Evolutionary conservation across 2,888 invertebrate genomes (phyloP), one percentile per base, ranked within the genome.

Genomic region (Sphecodes monilicornis): DNA sequence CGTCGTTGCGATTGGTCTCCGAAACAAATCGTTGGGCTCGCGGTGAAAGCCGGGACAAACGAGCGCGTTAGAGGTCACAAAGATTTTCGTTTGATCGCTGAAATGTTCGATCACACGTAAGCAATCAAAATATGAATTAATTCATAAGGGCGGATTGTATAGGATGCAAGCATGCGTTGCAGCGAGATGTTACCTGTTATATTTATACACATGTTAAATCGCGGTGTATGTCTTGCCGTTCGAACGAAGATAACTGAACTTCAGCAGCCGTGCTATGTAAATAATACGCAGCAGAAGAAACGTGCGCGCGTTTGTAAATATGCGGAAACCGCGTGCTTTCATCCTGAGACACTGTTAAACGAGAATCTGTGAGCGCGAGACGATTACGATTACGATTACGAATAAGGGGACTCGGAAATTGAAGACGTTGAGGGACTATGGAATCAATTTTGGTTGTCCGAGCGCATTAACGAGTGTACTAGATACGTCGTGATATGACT

Each of bases 401-500:
- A 54, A n/a, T 54, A 64, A 66, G 29, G 70, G 39, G 66, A 81
- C 22, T 68, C 57, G 76, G 29, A 18, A 80, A 66, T 84, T 73
- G 29, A n/a, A 60, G 18, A 71, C 78, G 82, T 50, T 84, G 73
- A n/a, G 13, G 22, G 54, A 84, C 50, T 76, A 78, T 32, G 76
- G 54, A 80, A 71, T 43, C 78, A 82, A 85, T 86, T 83, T 80
- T 78, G 46, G 64, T 85, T 77, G 75, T 82, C 70, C 82, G 72
- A 83, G 57, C 60, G 81, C 64, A 75, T 76, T 76, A 80, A 86
- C 77, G 84, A 76, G 60, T 86, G 80, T 86, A 87, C 81, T 83
- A 90, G 78, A 90, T 89, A 87, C 87, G 89, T 90, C 89, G 88
- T 88, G 89, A 91, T 90, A 88, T 85, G 87, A 90, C 79, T 92